phyloP scores from a whole-genome alignment of 2,888 invertebrate species.

The Helicoverpa assulta region DNA sequence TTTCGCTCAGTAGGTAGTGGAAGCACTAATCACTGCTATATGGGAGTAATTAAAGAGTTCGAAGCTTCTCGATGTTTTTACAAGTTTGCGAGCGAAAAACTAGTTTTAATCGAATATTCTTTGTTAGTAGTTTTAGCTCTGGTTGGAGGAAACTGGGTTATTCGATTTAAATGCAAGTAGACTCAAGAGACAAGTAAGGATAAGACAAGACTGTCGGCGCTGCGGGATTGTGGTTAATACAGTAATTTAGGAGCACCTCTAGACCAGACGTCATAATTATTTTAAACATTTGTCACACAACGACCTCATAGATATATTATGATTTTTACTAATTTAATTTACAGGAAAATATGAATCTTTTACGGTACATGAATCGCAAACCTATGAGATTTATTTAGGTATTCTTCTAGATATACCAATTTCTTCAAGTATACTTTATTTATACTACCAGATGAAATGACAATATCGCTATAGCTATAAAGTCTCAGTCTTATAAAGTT shows the following conservation, averaged over 20 bases:
- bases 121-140: conserved; percentile 8
- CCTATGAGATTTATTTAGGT: not conserved
- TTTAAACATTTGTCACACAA: no score
- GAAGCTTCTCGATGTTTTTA: conserved; percentile 15
- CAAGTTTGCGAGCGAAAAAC: conserved; percentile 25
- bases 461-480: not conserved
- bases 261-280: no score
- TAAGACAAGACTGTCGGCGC: not conserved
- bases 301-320: no score
- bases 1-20: not conserved
- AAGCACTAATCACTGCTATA: conserved; percentile 25
- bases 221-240: not conserved
- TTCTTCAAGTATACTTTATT: no score
- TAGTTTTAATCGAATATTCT: conserved; percentile 23
- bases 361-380: no score
- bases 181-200: not conserved
- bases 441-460: not conserved
- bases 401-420: not conserved
- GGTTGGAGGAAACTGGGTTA: conserved; percentile 1
- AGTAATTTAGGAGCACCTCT: no score
- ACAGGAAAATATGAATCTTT: no score
- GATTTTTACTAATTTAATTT: no score
- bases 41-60: conserved; percentile 40
- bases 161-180: not conserved
- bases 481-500: conserved; percentile 16